These are phyloP conservation scores for Encarsia formosa DNA, from an alignment of 2,888 invertebrate genomes.

Conservation along the genomic window DNA sequence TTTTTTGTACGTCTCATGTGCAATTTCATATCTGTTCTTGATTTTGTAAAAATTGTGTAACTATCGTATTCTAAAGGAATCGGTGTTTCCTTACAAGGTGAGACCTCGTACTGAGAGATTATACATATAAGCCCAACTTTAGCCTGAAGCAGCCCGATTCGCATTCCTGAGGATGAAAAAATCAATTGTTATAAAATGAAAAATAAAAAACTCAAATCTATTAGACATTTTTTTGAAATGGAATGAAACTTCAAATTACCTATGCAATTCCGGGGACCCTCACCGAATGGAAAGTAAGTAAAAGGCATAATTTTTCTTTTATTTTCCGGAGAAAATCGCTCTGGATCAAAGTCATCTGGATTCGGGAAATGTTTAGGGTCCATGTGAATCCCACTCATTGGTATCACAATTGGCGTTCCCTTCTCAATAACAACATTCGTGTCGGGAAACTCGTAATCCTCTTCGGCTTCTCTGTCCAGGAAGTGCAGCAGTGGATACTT, in stretches of 20 bases:
- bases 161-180: slow-evolving; percentile 31
- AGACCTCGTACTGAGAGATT: slow-evolving; percentile 36
- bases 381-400: slow-evolving; percentile 46
- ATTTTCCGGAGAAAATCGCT: slow-evolving; percentile 46
- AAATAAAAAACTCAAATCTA: no score
- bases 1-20: slow-evolving; percentile 23
- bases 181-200: neutral
- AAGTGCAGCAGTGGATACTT: slow-evolving; percentile 46
- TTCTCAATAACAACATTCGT: slow-evolving; percentile 39
- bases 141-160: slow-evolving; percentile 39
- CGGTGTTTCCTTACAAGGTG: slow-evolving; percentile 32
- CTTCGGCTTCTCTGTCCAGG: slow-evolving; percentile 35
- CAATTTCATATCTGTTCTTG: slow-evolving; percentile 34
- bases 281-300: slow-evolving; percentile 45
- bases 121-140: slow-evolving; percentile 37
- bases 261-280: slow-evolving; percentile 45
- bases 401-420: slow-evolving; percentile 44
- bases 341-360: slow-evolving; percentile 49
- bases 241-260: slow-evolving; percentile 36
- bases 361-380: slow-evolving; percentile 48
- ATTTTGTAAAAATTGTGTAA: slow-evolving; percentile 30
- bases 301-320: slow-evolving; percentile 36
- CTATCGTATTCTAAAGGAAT: slow-evolving; percentile 35
- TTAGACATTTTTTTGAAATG: neutral
- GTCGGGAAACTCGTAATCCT: slow-evolving; percentile 39